Base-by-base conservation (phyloP, 2,888 invertebrate genomes). In the Monoplex corrugatus region DNA sequence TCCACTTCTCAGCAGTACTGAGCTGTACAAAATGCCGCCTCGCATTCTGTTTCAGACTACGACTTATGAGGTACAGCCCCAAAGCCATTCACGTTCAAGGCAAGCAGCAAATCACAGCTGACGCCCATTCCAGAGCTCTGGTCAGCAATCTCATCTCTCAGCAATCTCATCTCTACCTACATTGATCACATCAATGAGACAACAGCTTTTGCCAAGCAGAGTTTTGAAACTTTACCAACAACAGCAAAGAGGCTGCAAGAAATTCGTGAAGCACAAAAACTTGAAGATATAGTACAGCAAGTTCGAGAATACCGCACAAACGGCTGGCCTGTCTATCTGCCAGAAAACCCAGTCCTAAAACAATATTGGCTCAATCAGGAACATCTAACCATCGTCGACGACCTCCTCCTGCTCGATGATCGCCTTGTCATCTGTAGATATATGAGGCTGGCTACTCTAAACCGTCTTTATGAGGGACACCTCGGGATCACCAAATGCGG, bases 11-110 rank as follows among this genome's bases (percentile, higher is more conserved):
- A 87, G n/a, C 63, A 63, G 45, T 23, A 78, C 38, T 19, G 78
- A 87, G 43, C 87, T 87, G 28, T 32, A 16, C 68, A 87, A 87
- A 40, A 28, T 87, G 43, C 87, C 78, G 45, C 87, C 87, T 35
- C 23, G 87, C 78, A 87, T 87, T 2, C 87, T 13, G 35, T 43
- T 87, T 45, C 45, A 40, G 87, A 38, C 87, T 87, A 13, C 28
- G 78, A 45, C 87, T 78, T 28, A 44, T 72, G 43, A 68, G n/a
- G 0, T 6, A 43, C 44, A 87, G 44, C 35, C 23, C 63, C 3
- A 16, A 68, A 38, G 86, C 68, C 38, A 38, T 63, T 43, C 43
- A 68, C n/a, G 86, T 86, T 43, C 32, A 2, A 68, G 72, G 68
- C 16, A 85, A 86, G 43, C 38, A 63, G 10, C 72, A 86, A 32